Conservation (phyloP, 30 jellyfish, hydroid and myxozoan species). For the Aurelia aurita complex sp. Pacific region DNA sequence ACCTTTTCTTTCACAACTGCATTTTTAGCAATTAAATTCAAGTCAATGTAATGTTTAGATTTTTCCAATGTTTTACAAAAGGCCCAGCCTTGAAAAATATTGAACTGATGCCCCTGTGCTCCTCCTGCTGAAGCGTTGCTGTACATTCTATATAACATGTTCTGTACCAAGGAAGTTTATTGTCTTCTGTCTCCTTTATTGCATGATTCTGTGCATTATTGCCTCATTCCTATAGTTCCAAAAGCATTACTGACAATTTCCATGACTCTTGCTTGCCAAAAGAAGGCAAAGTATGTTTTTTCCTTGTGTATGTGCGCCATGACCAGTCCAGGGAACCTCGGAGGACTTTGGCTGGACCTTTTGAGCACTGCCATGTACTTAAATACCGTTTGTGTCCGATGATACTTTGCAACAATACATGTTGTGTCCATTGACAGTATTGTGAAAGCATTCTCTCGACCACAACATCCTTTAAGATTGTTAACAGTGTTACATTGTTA, state of each 20-base stretch:
- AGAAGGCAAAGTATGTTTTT: background rate
- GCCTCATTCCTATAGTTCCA: background rate
- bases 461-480: background rate
- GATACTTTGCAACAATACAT: slow-evolving; percentile 1
- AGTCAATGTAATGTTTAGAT: too few species aligned
- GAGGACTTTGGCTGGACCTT: background rate
- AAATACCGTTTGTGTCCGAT: background rate
- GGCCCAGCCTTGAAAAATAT: too few species aligned
- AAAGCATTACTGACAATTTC: background rate
- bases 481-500: background rate
- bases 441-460: background rate
- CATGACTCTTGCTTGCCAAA: slow-evolving; percentile 15
- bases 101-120: too few species aligned
- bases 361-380: slow-evolving; percentile 7
- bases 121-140: background rate
- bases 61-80: too few species aligned
- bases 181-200: background rate
- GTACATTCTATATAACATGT: background rate
- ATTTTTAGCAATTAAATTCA: too few species aligned
- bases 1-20: too few species aligned
- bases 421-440: slow-evolving; percentile 7
- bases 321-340: slow-evolving; percentile 36
- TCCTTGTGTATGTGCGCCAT: slow-evolving; percentile 19
- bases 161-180: background rate
- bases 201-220: background rate